Evolutionary conservation across 2,797 vertebrate species (phyloP), one percentile per base, ranked within the genome.

Genomic region (Chelon labrosus): DNA sequence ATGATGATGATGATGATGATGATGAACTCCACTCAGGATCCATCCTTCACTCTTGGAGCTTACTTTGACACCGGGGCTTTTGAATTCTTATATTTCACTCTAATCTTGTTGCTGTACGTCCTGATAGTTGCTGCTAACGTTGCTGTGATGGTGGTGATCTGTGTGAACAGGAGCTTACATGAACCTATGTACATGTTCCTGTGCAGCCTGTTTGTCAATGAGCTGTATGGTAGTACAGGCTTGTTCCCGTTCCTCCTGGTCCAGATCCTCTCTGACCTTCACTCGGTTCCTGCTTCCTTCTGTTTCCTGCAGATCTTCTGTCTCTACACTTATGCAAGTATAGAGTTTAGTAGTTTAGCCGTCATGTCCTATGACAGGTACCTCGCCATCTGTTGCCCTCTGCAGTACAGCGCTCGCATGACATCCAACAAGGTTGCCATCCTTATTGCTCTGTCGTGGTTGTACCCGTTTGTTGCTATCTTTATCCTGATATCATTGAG

Each of bases 1-100:
- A 22, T 1, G 22, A 22, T 22, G 22, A 22, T 22, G 22, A 22
- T 22, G 22, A 22, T 22, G 42, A 44, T 7, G 16, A 4, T 35
- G 50, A 42, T 8, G n/a, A 65, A 65, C 63, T 54, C 38, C 50
- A 42, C 63, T 0, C 41, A 54, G 63, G 38, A 53, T 10, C 42
- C 63, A 19, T n/a, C 27, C 14, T 65, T 65, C 22, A 42, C 25
- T 13, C 38, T 65, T 2, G 22, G 37, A 9, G 62, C 50, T 10
- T 65, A 65, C 50, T 65, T 44, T 0, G 22, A 65, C 6, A 22
- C 14, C 11, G 16, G 17, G 11, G 5, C 10, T 25, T 13, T 7
- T 53, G 16, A 53, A 44, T 22, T 22, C 22, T 22, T 22, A 31
- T 41, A 27, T 12, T 53, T 54, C 1, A 1, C 53, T 65, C 17